phyloP scores from a whole-genome alignment of 2,113 vertebrate species.

The Bubo blakistoni region DNA sequence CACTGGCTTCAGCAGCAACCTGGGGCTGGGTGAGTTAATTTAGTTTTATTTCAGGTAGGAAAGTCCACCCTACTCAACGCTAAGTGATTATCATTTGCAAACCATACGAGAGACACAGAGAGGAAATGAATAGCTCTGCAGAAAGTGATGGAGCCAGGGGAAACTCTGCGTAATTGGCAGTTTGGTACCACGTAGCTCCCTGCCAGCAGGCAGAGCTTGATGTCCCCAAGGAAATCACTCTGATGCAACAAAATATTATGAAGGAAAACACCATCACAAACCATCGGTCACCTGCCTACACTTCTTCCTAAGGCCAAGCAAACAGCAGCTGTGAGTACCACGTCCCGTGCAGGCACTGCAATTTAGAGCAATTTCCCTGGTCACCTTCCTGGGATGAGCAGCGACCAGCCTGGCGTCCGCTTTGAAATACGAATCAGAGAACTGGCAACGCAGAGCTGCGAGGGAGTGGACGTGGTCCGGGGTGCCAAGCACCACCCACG shows the following conservation, averaged over 20 bases:
- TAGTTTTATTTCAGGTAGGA: background rate
- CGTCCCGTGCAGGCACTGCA: background rate
- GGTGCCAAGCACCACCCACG: constrained; percentile 34
- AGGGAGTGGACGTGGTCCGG: background rate
- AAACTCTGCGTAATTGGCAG: background rate
- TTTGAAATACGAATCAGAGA: constrained; percentile 18
- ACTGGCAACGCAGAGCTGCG: background rate
- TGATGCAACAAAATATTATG: background rate
- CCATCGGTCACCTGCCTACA: background rate
- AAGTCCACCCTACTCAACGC: background rate
- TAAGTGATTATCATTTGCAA: background rate
- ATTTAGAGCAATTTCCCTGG: background rate
- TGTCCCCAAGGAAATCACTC: background rate
- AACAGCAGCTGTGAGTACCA: background rate
- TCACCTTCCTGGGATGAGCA: background rate
- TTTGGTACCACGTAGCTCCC: background rate
- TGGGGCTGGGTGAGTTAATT: background rate
- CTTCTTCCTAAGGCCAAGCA: background rate
- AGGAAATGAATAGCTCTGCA: background rate
- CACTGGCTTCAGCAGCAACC: background rate
- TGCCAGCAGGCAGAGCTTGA: background rate
- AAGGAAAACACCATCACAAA: background rate
- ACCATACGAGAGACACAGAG: background rate
- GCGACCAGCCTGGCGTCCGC: background rate
- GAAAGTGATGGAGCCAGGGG: background rate